Percentiles rank a stretch among this genome's conserved stretches.
phyloP scores from a whole-genome alignment of 2,797 vertebrate genomes.

The Sparidentex hasta region DNA sequence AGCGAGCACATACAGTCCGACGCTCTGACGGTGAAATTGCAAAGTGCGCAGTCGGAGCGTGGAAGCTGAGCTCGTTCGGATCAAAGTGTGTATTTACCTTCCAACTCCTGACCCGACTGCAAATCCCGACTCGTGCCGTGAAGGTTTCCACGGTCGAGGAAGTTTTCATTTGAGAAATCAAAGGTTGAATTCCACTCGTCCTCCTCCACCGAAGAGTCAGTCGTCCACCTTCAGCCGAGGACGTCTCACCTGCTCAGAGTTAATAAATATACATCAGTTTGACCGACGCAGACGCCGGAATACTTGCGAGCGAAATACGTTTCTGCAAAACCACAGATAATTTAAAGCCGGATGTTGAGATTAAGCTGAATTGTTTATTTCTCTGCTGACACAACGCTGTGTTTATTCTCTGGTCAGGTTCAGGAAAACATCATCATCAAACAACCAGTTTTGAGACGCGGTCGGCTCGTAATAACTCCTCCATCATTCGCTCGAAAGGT shows the following conservation, averaged over 20 bases:
- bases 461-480: no score
- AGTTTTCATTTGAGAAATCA: slow-evolving; percentile 60
- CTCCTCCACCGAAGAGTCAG: not conserved
- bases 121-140: slow-evolving; percentile 36
- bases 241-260: not conserved
- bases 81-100: slow-evolving; percentile 77
- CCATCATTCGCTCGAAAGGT: no score
- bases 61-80: slow-evolving; percentile 53
- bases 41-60: slow-evolving; percentile 62
- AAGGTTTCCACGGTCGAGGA: slow-evolving; percentile 40
- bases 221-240: not conserved
- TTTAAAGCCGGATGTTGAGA: no score
- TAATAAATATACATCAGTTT: not conserved
- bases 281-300: no score
- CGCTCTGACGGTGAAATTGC: slow-evolving; percentile 61
- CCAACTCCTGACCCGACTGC: slow-evolving; percentile 59
- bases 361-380: no score
- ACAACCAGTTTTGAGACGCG: no score
- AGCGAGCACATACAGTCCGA: slow-evolving; percentile 35
- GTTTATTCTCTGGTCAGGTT: no score
- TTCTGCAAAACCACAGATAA: no score
- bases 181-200: slow-evolving; percentile 60
- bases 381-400: no score
- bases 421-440: no score
- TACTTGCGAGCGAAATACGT: no score